Conservation (phyloP, 1,140 invertebrate genomes). For the Apolygus lucorum region DNA sequence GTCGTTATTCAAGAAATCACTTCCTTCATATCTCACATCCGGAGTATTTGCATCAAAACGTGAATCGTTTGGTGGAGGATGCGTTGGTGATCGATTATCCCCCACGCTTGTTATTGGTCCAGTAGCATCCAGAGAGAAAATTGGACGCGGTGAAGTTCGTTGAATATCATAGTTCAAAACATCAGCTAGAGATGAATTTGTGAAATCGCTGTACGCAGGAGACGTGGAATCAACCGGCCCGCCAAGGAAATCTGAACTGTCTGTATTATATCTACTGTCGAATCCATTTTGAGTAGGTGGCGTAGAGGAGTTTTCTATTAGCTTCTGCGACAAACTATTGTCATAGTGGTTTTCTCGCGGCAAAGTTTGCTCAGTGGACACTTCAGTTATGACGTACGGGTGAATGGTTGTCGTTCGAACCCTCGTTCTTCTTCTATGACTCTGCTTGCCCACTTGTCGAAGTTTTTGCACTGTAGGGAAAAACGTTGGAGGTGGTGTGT, state of each 20-base stretch:
- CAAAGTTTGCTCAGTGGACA: neutral
- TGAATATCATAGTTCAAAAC: neutral
- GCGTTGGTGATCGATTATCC: neutral
- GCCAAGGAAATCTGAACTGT: neutral
- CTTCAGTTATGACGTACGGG: neutral
- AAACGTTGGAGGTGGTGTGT: neutral
- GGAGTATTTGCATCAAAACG: neutral
- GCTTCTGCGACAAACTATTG: neutral
- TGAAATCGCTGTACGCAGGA: neutral
- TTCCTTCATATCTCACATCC: neutral
- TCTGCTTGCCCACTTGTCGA: neutral
- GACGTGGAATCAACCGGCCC: neutral
- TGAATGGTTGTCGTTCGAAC: neutral
- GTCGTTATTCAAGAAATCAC: neutral
- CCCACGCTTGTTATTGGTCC: neutral
- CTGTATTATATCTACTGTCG: too few species aligned
- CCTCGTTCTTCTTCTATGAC: neutral
- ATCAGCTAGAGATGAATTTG: neutral
- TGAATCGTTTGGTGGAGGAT: neutral
- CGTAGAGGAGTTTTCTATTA: too few species aligned
- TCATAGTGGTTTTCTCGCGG: neutral
- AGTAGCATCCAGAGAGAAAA: neutral
- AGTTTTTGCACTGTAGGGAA: neutral
- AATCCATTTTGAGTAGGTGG: too few species aligned
- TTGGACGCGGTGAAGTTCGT: neutral